Percentiles rank a stretch among this genome's conserved stretches.
Conservation (phyloP, 2,888 invertebrate genomes). For the Ypsolopha scabrella region DNA sequence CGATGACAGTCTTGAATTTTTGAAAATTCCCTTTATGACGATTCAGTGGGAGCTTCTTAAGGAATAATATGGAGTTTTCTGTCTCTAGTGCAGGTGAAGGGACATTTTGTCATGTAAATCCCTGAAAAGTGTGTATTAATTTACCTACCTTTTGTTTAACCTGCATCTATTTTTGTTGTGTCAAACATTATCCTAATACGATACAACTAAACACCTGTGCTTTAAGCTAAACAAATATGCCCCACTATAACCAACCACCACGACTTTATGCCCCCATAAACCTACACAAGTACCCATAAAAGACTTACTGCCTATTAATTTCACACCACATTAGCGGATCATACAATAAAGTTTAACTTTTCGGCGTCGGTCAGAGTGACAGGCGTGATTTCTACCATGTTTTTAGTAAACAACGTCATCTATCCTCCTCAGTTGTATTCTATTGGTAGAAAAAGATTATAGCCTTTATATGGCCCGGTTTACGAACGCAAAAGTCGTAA, state of each 20-base stretch:
- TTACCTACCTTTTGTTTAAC: no score
- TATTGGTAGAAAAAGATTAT: constrained; percentile 58
- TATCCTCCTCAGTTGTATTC: constrained; percentile 37
- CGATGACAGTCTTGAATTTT: no score
- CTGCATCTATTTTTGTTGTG: no score
- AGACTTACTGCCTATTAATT: constrained; percentile 69
- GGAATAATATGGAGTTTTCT: not conserved
- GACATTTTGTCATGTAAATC: no score
- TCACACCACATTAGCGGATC: constrained; percentile 70
- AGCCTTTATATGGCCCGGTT: constrained; percentile 59
- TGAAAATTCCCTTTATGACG: no score
- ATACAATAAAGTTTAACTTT: constrained; percentile 67
- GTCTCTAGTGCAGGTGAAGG: not conserved
- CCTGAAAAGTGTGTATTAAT: no score
- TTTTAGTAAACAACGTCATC: constrained; percentile 58
- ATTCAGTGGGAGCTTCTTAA: no score
- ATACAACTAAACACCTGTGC: constrained; percentile 41
- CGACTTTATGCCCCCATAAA: constrained; percentile 61
- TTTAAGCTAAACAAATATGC: constrained; percentile 54
- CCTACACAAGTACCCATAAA: constrained; percentile 61
- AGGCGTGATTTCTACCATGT: constrained; percentile 43
- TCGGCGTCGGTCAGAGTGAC: constrained; percentile 31
- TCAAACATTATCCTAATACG: constrained; percentile 18
- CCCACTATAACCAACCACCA: constrained; percentile 45
- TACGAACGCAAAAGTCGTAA: constrained; percentile 53